These are phyloP conservation scores for Acipenser oxyrinchus DNA, from an alignment of 2,797 vertebrate genomes.

Conservation along the genomic window DNA sequence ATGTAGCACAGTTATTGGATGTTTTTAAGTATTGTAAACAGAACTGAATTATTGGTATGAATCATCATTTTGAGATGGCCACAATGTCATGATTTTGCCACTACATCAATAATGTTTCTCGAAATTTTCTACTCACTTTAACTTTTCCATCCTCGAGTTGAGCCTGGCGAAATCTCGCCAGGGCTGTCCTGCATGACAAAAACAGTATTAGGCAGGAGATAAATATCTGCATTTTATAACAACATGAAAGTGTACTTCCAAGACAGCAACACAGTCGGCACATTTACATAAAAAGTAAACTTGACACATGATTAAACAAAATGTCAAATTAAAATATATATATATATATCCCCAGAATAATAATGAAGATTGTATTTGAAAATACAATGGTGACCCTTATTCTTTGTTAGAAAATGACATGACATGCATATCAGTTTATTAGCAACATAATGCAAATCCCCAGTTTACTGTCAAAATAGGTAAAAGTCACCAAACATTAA, in stretches of 20 bases:
- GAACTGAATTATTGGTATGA: background rate
- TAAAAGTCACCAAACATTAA: background rate
- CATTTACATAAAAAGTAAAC: too few species aligned
- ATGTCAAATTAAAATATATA: background rate
- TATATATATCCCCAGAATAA: background rate
- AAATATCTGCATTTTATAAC: too few species aligned
- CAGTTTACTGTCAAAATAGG: background rate
- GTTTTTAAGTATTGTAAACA: background rate
- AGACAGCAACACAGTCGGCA: too few species aligned
- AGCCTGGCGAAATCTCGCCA: slow-evolving; percentile 84
- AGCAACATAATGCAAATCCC: background rate
- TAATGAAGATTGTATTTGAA: background rate
- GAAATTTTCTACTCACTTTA: slow-evolving; percentile 55
- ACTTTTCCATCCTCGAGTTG: slow-evolving; percentile 84
- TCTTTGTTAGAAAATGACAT: background rate
- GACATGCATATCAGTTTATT: background rate
- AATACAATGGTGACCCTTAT: background rate
- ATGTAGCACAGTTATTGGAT: background rate
- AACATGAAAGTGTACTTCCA: too few species aligned
- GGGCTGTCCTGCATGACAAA: slow-evolving; percentile 66
- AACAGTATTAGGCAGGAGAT: background rate
- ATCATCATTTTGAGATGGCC: background rate
- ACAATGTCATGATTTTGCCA: too few species aligned
- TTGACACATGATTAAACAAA: background rate
- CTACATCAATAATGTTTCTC: too few species aligned